Conservation (phyloP, 2,888 invertebrate genomes). For the Xestia sexstrigata region DNA sequence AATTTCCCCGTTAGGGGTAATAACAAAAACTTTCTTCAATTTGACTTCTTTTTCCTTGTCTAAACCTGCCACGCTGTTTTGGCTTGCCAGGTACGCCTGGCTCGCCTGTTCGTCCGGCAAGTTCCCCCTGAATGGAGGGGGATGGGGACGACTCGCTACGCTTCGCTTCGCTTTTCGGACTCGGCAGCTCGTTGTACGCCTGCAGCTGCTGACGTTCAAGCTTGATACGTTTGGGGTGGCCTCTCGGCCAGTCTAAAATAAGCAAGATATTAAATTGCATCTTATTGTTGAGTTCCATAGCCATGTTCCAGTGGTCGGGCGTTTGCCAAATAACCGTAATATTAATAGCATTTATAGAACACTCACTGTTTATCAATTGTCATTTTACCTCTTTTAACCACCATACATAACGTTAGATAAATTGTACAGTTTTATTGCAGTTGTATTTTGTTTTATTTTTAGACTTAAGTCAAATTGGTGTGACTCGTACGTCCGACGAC, state of each 20-base stretch:
- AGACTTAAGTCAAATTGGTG: background rate
- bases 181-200: background rate
- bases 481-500: no score
- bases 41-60: background rate
- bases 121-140: no score
- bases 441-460: no score
- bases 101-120: background rate
- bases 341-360: background rate
- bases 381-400: background rate
- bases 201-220: background rate
- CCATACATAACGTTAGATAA: background rate
- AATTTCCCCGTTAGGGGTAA: background rate
- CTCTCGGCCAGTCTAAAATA: slow-evolving; percentile 39
- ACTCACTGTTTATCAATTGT: background rate
- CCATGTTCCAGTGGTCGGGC: background rate
- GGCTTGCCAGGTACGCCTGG: background rate
- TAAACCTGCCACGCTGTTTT: background rate
- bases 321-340: background rate
- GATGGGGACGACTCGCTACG: background rate
- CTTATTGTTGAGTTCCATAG: background rate
- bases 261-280: slow-evolving; percentile 6
- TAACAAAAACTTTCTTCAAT: background rate
- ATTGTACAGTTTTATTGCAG: background rate
- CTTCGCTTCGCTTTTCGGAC: background rate
- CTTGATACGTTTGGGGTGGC: background rate